These are phyloP conservation scores for Zaprionus camerounensis DNA, from an alignment of 1,140 invertebrate species.

Conservation along the genomic window DNA sequence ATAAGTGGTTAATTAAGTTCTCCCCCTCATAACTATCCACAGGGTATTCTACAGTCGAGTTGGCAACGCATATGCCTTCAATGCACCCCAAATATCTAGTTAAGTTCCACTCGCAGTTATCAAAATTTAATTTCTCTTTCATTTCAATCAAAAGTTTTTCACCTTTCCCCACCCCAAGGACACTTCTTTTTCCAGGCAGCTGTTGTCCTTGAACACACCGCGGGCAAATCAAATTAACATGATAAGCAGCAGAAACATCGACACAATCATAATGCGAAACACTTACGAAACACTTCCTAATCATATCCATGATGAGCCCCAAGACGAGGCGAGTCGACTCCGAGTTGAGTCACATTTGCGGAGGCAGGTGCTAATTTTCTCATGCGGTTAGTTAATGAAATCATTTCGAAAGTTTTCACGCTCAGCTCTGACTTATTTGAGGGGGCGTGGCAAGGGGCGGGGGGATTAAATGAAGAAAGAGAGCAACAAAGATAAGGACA, in stretches of 20 bases:
- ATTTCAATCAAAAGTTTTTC: background rate
- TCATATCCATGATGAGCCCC: constrained; percentile 22
- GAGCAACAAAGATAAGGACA: constrained; percentile 29
- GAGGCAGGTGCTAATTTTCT: constrained; percentile 71
- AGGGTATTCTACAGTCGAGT: background rate
- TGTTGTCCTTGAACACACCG: background rate
- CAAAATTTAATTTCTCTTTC: background rate
- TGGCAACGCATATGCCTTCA: too few species aligned
- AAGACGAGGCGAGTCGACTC: background rate
- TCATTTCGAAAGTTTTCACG: constrained; percentile 63
- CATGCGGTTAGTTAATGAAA: constrained; percentile 67
- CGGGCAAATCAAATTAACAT: constrained; percentile 11
- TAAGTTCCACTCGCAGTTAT: background rate
- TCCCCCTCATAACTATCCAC: too few species aligned
- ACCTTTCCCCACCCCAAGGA: background rate
- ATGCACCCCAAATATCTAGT: background rate
- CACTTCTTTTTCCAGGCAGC: background rate
- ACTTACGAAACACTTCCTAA: constrained; percentile 16
- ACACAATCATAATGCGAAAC: constrained; percentile 19
- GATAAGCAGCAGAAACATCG: constrained; percentile 8
- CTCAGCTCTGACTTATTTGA: constrained; percentile 23
- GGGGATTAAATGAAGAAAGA: constrained; percentile 15
- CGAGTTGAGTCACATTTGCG: constrained; percentile 1
- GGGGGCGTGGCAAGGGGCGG: background rate
- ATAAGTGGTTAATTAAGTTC: too few species aligned